These are phyloP conservation scores for Eulemur rubriventer DNA, from an alignment of 2,797 vertebrate genomes.

Conservation along the genomic window DNA sequence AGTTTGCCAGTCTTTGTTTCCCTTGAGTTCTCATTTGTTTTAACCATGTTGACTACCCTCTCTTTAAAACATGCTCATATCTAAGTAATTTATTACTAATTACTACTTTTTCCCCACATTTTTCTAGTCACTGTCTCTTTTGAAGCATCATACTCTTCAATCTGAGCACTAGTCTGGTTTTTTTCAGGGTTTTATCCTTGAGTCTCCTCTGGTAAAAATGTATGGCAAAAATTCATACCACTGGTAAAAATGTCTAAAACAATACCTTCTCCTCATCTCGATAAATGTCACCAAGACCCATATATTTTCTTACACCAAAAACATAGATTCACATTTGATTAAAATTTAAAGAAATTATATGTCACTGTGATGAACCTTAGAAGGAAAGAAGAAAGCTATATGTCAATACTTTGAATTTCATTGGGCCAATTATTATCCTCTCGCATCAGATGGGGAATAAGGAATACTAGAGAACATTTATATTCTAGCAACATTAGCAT, in stretches of 20 bases:
- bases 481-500: not conserved
- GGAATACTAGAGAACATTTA: not conserved
- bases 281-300: not conserved
- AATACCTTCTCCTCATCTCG: not conserved
- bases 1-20: not conserved
- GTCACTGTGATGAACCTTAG: too few species aligned
- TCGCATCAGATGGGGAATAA: not conserved
- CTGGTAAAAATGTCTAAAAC: not conserved
- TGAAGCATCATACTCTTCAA: not conserved
- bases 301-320: not conserved
- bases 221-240: not conserved
- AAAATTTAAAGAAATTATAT: not conserved
- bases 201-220: not conserved
- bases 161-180: not conserved
- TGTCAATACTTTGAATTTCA: not conserved
- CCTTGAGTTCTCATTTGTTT: not conserved
- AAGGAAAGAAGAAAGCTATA: not conserved
- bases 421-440: not conserved
- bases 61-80: not conserved
- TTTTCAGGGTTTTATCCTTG: not conserved
- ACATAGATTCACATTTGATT: not conserved
- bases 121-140: not conserved
- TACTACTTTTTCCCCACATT: not conserved
- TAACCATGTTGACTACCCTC: not conserved
- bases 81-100: not conserved